Conservation (phyloP, 2,888 invertebrate genomes). For the Helicoverpa assulta region DNA sequence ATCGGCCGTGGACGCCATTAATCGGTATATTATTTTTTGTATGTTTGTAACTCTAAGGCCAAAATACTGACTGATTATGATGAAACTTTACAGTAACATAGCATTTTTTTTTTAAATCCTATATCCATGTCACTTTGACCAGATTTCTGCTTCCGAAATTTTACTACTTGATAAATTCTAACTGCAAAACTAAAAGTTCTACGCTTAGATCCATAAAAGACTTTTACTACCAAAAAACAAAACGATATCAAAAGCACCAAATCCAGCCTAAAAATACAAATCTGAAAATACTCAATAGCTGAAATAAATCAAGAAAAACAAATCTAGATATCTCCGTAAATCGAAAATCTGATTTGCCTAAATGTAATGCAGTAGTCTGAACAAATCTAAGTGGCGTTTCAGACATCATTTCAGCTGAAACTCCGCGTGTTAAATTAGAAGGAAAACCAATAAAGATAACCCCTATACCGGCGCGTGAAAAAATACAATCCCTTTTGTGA, state of each 20-base stretch:
- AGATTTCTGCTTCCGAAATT: no score
- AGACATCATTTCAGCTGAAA: constrained; percentile 37
- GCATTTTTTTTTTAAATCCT: no score
- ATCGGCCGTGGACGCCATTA: no score
- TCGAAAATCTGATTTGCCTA: constrained; percentile 17
- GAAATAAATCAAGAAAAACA: not conserved
- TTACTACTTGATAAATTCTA: no score
- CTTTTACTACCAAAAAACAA: not conserved
- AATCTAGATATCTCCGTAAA: not conserved
- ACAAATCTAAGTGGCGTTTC: constrained; percentile 43
- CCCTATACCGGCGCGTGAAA: constrained; percentile 46
- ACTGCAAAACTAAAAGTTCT: no score
- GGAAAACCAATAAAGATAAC: constrained; percentile 71
- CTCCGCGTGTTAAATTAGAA: constrained; percentile 67
- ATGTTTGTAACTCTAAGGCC: no score
- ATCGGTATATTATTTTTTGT: no score
- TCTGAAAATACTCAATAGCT: not conserved
- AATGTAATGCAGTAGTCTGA: constrained; percentile 9
- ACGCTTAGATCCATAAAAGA: no score
- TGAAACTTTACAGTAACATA: no score
- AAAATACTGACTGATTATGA: no score
- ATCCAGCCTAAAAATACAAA: not conserved
- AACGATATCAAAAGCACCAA: not conserved
- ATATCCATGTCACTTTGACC: no score
- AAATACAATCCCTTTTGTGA: constrained; percentile 59